These are phyloP conservation scores for Centrocercus urophasianus DNA, from an alignment of 2,113 vertebrate species.

Conservation along the genomic window DNA sequence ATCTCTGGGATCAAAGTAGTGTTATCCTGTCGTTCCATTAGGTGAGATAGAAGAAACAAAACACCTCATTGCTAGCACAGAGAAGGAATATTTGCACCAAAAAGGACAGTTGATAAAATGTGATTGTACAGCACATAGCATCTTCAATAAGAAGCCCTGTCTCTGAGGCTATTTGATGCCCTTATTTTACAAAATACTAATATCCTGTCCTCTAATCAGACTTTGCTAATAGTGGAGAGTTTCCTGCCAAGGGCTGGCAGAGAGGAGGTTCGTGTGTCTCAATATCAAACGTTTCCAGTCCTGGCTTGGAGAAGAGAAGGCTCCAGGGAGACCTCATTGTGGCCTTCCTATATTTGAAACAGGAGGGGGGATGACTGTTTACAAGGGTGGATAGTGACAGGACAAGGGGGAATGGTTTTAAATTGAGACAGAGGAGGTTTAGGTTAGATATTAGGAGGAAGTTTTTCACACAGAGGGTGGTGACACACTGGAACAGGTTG, in stretches of 20 bases:
- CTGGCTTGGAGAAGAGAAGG: too few species aligned
- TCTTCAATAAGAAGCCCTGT: neutral
- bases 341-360: too few species aligned
- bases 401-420: too few species aligned
- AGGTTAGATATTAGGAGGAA: too few species aligned
- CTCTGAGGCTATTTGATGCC: neutral
- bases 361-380: too few species aligned
- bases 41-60: neutral
- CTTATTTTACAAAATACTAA: neutral
- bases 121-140: neutral
- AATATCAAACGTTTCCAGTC: fast-evolving
- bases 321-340: too few species aligned
- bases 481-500: too few species aligned
- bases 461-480: too few species aligned
- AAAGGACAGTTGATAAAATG: neutral
- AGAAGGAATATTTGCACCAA: neutral
- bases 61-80: neutral
- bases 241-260: neutral
- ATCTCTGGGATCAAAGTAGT: too few species aligned
- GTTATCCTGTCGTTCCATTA: neutral
- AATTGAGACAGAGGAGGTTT: too few species aligned
- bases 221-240: neutral
- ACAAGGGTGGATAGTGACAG: too few species aligned
- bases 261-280: fast-evolving
- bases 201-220: neutral